A percentile compares a stretch with the other conserved stretches of the same genome.
phyloP scores from a whole-genome alignment of 2,113 vertebrate species.

The Salvelinus alpinus region DNA sequence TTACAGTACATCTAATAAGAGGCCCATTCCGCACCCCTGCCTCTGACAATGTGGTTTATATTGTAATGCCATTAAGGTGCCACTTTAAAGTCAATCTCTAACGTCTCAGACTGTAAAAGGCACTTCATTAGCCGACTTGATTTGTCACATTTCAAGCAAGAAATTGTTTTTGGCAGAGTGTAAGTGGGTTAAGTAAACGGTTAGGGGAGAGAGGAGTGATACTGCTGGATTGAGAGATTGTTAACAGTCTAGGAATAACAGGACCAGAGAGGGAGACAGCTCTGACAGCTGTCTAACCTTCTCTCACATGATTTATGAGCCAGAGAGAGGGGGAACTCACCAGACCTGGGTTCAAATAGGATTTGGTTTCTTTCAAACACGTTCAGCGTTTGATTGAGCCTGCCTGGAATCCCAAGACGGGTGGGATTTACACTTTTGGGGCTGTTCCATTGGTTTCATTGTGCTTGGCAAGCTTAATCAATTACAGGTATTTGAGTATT shows the following conservation, averaged over 20 bases:
- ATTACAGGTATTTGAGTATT: too few species aligned
- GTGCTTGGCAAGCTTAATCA: too few species aligned
- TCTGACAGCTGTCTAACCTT: constrained; percentile 18
- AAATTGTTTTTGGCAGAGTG: constrained; percentile 54
- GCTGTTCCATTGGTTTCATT: too few species aligned
- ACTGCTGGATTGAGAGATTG: constrained; percentile 3
- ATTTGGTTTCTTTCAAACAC: too few species aligned
- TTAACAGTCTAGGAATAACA: constrained; percentile 32
- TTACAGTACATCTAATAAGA: constrained; percentile 26
- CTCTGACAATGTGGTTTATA: constrained; percentile 57
- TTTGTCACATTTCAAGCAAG: constrained; percentile 54
- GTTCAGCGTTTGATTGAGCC: too few species aligned
- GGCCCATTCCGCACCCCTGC: constrained; percentile 18
- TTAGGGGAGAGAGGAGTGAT: constrained; percentile 22
- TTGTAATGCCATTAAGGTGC: constrained; percentile 59
- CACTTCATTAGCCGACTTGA: constrained; percentile 52
- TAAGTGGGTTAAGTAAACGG: constrained; percentile 40
- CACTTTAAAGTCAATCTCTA: constrained; percentile 43
- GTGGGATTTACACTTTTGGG: too few species aligned
- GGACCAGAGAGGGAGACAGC: constrained; percentile 16
- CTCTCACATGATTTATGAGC: constrained; percentile 25
- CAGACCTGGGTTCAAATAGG: too few species aligned
- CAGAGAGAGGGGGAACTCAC: background rate
- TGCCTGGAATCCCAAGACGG: too few species aligned
- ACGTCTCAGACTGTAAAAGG: constrained; percentile 42